Evolutionary conservation across 2,797 vertebrate species (phyloP).

Genomic region (Geotrypetes seraphini): DNA sequence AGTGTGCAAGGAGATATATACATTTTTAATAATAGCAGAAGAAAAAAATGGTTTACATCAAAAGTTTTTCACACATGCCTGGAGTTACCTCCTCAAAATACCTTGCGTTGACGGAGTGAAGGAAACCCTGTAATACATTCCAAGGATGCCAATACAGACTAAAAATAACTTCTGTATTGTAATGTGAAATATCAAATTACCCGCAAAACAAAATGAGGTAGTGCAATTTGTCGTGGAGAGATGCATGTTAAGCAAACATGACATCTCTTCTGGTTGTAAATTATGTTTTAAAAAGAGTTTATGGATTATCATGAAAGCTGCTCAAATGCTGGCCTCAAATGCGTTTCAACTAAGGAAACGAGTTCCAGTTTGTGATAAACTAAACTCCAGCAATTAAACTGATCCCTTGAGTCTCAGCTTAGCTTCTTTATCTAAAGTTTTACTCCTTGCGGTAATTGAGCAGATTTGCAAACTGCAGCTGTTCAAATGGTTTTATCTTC

Average conservation of each 20-base stretch:
- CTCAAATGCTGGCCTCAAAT: background rate
- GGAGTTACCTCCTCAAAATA: background rate
- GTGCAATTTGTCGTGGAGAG: slow-evolving; percentile 35
- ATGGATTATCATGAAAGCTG: slow-evolving; percentile 11
- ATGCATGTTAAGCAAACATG: slow-evolving; percentile 19
- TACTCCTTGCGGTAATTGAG: too few species aligned
- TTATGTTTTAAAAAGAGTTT: background rate
- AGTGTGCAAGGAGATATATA: slow-evolving; percentile 5
- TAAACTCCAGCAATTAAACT: background rate
- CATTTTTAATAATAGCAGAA: background rate
- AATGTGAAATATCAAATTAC: slow-evolving; percentile 47
- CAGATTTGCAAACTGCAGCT: too few species aligned
- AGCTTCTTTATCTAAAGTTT: slow-evolving; percentile 2
- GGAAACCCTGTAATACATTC: slow-evolving; percentile 34
- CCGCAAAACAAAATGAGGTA: slow-evolving; percentile 39
- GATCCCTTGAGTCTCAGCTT: background rate
- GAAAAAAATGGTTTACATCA: slow-evolving; percentile 16
- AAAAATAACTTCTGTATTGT: slow-evolving; percentile 36
- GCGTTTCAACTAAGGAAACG: slow-evolving; percentile 9
- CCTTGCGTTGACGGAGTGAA: slow-evolving; percentile 28
- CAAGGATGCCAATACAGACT: slow-evolving; percentile 41
- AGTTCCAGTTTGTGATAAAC: slow-evolving; percentile 6
- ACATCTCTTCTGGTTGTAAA: too few species aligned
- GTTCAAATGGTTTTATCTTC: too few species aligned
- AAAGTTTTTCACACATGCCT: slow-evolving; percentile 12